Conservation (phyloP, 30 jellyfish, hydroid and myxozoan species). For the Aurelia sp. region DNA sequence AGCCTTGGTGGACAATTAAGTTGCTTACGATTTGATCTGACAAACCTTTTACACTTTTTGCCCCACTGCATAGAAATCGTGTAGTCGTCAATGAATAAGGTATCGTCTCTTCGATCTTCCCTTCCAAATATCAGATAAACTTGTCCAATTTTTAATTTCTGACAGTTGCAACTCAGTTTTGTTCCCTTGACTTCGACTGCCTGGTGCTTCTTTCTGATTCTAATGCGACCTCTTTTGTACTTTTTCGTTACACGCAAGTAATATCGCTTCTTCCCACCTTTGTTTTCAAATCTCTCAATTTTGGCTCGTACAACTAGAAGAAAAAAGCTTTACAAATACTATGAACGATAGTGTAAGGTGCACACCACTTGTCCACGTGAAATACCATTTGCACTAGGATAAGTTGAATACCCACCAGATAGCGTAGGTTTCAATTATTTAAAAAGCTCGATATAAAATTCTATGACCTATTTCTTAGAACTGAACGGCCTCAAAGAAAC, state of each 20-base stretch:
- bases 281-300: constrained; percentile 65
- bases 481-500: too few relatives aligned
- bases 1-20: constrained; percentile 82
- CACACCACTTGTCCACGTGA: too few relatives aligned
- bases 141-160: constrained; percentile 56
- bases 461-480: too few relatives aligned
- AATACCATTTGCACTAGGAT: too few relatives aligned
- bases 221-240: constrained; percentile 75
- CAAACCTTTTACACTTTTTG: constrained; percentile 67
- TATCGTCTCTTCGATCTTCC: constrained; percentile 78
- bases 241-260: constrained; percentile 71
- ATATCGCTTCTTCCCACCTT: constrained; percentile 62
- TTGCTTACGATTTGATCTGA: constrained; percentile 69
- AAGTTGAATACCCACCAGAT: too few relatives aligned
- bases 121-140: constrained; percentile 81
- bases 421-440: too few relatives aligned
- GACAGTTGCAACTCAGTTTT: constrained; percentile 74
- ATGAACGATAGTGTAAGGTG: too few relatives aligned
- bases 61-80: constrained; percentile 87
- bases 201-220: constrained; percentile 75
- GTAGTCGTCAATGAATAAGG: constrained; percentile 73
- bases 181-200: constrained; percentile 72
- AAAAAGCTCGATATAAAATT: too few relatives aligned
- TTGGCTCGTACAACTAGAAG: constrained; percentile 78
- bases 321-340: neutral